Evolutionary conservation across 2,797 vertebrate species (phyloP).

Genomic region (Brotula barbata): DNA sequence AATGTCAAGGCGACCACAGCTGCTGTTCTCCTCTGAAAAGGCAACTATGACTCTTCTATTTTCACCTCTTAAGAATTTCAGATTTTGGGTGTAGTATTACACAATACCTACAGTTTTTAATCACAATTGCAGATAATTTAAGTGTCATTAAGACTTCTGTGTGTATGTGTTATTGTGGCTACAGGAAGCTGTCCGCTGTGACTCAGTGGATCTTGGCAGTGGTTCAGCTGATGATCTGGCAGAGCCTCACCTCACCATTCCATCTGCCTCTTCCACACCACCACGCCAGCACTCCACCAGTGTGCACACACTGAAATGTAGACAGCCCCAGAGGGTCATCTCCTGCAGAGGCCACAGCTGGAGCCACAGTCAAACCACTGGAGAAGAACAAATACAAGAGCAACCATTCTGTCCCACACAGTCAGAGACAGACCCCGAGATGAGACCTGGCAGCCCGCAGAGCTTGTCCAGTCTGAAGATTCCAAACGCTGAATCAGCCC

Average conservation of each 20-base stretch:
- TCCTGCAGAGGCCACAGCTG: conserved; percentile 62
- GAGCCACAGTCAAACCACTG: conserved; percentile 55
- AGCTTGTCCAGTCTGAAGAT: conserved; percentile 42
- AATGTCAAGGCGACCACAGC: neutral
- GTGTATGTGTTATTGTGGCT: conserved; percentile 29
- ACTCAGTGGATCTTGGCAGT: conserved; percentile 71
- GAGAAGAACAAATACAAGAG: conserved; percentile 47
- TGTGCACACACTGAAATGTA: conserved; percentile 67
- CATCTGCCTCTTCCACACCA: conserved; percentile 55
- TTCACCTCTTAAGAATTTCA: too few relatives aligned
- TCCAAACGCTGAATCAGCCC: conserved; percentile 27
- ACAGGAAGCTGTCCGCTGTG: conserved; percentile 69
- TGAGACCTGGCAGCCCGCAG: conserved; percentile 30
- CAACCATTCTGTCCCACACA: conserved; percentile 31
- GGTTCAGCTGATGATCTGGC: conserved; percentile 62
- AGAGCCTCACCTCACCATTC: conserved; percentile 61
- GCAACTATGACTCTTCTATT: too few relatives aligned
- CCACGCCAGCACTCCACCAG: conserved; percentile 70
- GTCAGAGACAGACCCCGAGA: conserved; percentile 39
- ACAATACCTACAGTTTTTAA: neutral
- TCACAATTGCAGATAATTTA: neutral
- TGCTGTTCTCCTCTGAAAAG: too few relatives aligned
- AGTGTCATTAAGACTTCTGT: neutral
- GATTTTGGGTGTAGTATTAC: too few relatives aligned
- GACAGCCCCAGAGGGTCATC: conserved; percentile 70